Evolutionary conservation across 92 coral and sea anemone genomes (phyloP), one percentile per base, ranked within the genome.

Genomic region (Zoanthus solanderi): DNA sequence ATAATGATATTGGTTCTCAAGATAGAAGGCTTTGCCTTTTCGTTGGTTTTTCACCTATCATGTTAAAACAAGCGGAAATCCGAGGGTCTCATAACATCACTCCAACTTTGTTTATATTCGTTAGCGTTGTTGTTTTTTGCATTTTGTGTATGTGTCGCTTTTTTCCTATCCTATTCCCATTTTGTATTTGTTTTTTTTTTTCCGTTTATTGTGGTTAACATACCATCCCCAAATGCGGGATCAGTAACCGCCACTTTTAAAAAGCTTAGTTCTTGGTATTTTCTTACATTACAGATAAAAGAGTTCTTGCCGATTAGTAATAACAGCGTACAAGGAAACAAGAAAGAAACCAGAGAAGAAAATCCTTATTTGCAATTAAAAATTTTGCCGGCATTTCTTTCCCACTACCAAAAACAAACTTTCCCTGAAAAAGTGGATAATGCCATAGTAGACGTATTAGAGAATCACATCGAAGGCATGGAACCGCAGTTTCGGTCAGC

Each of bases 401-500:
- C 90, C 7, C 90, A 87, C 52, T 90, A 89, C 88, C 88, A 89
- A 28, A 77, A 91, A 56, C 89, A 93, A 34, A 90, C 68, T 47
- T 87, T 87, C 58, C 92, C 94, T 53, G 93, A 78, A 65, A 82
- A 71, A 37, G 76, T 95, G 14, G 93, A 91, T 29, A 67, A 90
- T 58, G 90, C 83, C 15, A 87, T 95, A 6, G 89, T 84, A 0
- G 72, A 72, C 29, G 93, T 90, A 11, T 91, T 95, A 9, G 96
- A 91, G 54, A 61, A 90, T 44, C 98, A 95, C 74, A 95, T 95
- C 54, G 98, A 95, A 80, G 96, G 79, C 16, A 95, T 95, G 87
- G 98, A 95, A 83, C 98, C 98, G n/a, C 90, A 95, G 82, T 95
- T 95, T 76, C 91, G 91, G 42, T 95, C 96, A 28, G 98, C 94